phyloP scores from a whole-genome alignment of 1,140 invertebrate genomes.

The Philotrypesis tridentata region DNA sequence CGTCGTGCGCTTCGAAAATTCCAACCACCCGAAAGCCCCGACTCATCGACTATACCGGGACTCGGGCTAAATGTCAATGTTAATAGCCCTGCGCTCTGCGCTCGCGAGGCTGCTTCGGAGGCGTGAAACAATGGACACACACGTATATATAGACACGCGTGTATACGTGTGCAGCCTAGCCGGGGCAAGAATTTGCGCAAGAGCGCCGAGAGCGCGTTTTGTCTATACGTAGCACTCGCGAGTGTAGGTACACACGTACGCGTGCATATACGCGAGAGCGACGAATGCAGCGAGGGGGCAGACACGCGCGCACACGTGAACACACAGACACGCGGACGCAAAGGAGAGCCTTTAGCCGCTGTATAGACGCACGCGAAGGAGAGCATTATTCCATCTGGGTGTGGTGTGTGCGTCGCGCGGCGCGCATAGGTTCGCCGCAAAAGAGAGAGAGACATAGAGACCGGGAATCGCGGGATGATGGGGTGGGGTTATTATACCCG shows the following conservation, averaged over 20 bases:
- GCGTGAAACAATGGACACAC: constrained; percentile 28
- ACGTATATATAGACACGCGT: background rate
- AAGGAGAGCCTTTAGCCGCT: background rate
- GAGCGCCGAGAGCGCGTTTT: background rate
- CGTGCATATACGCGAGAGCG: background rate
- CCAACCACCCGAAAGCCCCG: background rate
- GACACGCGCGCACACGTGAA: background rate
- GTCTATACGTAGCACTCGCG: too few relatives aligned
- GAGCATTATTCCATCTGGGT: constrained; percentile 65
- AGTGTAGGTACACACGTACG: too few relatives aligned
- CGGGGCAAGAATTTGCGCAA: constrained; percentile 25
- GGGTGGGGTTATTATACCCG: constrained; percentile 62
- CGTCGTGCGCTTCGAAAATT: too few relatives aligned
- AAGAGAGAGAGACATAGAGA: too few relatives aligned
- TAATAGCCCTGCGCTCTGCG: constrained; percentile 38
- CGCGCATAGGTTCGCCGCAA: background rate
- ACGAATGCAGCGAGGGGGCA: background rate
- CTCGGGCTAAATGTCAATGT: constrained; percentile 46
- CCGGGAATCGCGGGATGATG: constrained; percentile 47
- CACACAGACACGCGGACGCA: constrained; percentile 1
- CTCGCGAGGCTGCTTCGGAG: background rate
- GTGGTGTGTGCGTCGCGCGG: constrained; percentile 54
- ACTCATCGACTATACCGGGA: constrained; percentile 4
- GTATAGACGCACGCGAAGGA: constrained; percentile 60
- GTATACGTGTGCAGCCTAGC: background rate